A percentile compares a stretch with the other conserved stretches of the same genome.
Evolutionary conservation across 2,888 invertebrate genomes (phyloP).

Genomic region (Aspidiotus rigidus): DNA sequence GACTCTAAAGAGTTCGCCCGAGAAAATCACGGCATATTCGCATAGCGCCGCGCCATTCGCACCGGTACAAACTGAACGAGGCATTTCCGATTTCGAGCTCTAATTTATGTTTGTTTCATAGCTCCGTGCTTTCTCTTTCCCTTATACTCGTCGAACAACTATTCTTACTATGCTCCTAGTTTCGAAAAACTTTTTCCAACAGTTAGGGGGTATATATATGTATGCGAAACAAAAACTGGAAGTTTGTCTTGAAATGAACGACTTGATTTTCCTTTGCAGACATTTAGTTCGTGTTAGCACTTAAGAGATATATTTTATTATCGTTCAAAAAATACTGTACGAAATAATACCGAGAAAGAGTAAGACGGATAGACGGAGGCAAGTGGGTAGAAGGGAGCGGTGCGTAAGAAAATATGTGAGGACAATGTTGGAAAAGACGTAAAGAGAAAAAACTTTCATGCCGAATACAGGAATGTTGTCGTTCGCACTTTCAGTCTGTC

Average conservation of each 20-base stretch:
- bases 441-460: constrained; percentile 27
- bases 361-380: no score
- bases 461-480: constrained; percentile 15
- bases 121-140: background rate
- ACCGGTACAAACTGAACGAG: constrained; percentile 13
- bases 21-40: no score
- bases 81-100: constrained; percentile 32
- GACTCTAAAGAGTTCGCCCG: no score
- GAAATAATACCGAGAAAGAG: background rate
- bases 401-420: no score
- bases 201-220: background rate
- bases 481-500: background rate
- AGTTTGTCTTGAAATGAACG: constrained; percentile 27
- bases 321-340: background rate
- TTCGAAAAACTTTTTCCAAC: constrained; percentile 14
- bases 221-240: constrained; percentile 18
- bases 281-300: constrained; percentile 33
- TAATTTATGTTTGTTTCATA: constrained; percentile 34
- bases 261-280: constrained; percentile 33
- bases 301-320: constrained; percentile 32
- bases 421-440: background rate
- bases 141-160: no score
- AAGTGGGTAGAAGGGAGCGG: no score
- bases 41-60: no score
- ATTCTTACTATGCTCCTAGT: no score